Percentiles rank a stretch among this genome's conserved stretches.
Conservation (phyloP, 2,797 vertebrate genomes). For the Gallirallus australis region DNA sequence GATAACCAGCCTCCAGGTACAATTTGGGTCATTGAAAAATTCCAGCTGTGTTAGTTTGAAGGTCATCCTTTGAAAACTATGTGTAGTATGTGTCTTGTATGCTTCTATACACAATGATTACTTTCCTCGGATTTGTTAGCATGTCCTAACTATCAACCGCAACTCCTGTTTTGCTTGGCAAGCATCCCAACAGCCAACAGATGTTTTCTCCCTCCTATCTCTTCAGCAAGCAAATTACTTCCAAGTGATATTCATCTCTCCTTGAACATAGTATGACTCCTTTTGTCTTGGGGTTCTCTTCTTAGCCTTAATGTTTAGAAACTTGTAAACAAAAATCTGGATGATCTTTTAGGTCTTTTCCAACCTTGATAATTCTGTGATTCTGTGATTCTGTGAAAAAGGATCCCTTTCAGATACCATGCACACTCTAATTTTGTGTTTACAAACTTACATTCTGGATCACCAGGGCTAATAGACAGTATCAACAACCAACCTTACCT, state of each 20-base stretch:
- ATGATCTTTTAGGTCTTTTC: no score
- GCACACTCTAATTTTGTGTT: not conserved
- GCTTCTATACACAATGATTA: slow-evolving; percentile 28
- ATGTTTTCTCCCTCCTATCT: slow-evolving; percentile 35
- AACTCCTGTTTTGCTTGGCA: slow-evolving; percentile 57
- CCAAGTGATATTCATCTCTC: slow-evolving; percentile 6
- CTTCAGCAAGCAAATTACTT: slow-evolving; percentile 1
- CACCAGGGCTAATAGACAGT: not conserved
- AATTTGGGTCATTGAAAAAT: not conserved
- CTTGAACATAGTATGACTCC: not conserved
- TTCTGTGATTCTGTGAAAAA: no score
- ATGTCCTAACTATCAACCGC: not conserved
- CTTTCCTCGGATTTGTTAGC: slow-evolving; percentile 39
- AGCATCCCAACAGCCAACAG: slow-evolving; percentile 21
- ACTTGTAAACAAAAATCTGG: not conserved
- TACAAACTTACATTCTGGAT: not conserved
- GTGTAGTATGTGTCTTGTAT: not conserved
- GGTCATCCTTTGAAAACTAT: slow-evolving; percentile 22
- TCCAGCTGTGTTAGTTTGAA: slow-evolving; percentile 22
- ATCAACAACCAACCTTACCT: not conserved
- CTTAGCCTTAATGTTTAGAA: not conserved
- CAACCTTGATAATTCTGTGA: no score
- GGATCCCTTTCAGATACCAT: fast-evolving
- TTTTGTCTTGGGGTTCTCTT: not conserved
- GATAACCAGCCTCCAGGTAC: not conserved